Base-by-base conservation (phyloP, 2,888 invertebrate genomes). In the Cataglyphis albicans region DNA sequence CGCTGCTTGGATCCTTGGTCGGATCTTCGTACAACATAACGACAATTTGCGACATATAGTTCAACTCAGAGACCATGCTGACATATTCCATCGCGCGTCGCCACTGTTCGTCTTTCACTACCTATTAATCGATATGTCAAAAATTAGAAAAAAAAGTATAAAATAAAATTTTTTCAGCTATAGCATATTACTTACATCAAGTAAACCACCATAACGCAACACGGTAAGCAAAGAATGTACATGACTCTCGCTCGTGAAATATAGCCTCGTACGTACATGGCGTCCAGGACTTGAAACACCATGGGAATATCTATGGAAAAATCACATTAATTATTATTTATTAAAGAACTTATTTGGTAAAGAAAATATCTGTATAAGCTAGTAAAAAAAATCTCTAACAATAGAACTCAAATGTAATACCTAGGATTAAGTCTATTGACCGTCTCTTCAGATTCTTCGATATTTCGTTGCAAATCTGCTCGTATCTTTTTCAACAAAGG, bases 11-110 rank as follows among this genome's bases (percentile, higher is more conserved):
- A 95, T 98, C 98, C 95, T 99, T 99, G 0, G 98, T 99, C 7
- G 98, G 99, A 95, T 99, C 99, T 95, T 99, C 99, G 93, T 99
- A 99, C 0, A 99, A 95, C 98, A 99, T 99, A 38, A 99, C 98
- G 0, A 99, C 99, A 83, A 99, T 98, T 95, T 99, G 99, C 5
- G 99, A 99, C 98, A 99, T 98, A 95, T 99, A 99, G 95, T 99
- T 99, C 44, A 99, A 96, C 95, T 99, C 99, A 0, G 99, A 98
- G 7, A 99, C 99, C 96, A 98, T 98, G 29, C 98, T 98, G 35
- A 99, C 97, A 94, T 99, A 99, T 93, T 99, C 98, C 99, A 99
- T 99, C 0, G 99, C 99, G 84, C 99, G 96, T 18, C 98, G 97
- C 99, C 99, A 99, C 93, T 99, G 99, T 94, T 99, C 98, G 94